Evolutionary conservation across 2,888 invertebrate genomes (phyloP).

Genomic region (Marasmarcha lunaedactyla): DNA sequence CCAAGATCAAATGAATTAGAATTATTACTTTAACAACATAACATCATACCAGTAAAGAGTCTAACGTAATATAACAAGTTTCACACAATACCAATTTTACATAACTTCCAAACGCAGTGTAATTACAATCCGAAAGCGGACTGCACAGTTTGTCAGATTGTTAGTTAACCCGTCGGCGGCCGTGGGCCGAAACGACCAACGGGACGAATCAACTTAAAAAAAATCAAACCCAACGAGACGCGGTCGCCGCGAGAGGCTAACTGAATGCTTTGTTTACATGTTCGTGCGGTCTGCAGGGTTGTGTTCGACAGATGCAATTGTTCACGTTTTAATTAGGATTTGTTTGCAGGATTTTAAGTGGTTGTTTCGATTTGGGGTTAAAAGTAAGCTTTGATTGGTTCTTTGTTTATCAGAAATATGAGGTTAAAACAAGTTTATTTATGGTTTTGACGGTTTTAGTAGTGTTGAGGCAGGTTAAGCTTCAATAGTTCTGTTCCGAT

Average conservation of each 20-base stretch:
- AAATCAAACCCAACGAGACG: constrained; percentile 20
- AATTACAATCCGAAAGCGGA: background rate
- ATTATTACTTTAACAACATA: no score
- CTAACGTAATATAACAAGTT: no score
- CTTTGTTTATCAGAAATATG: no score
- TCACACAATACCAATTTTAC: no score
- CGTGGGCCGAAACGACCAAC: background rate
- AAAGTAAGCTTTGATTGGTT: no score
- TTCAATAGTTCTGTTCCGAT: no score
- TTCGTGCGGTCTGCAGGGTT: constrained; percentile 29
- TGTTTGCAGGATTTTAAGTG: constrained; percentile 22
- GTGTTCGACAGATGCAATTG: constrained; percentile 22
- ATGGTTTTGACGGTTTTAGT: no score
- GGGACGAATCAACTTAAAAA: constrained; percentile 38
- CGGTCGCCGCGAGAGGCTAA: constrained; percentile 36
- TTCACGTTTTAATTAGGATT: constrained; percentile 34
- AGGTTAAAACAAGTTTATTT: no score
- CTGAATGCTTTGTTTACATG: constrained; percentile 45
- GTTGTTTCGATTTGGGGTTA: no score
- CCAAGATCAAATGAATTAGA: no score
- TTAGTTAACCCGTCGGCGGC: background rate
- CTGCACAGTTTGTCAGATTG: background rate
- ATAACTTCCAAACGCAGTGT: background rate
- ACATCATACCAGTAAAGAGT: no score
- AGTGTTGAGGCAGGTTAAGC: no score